Conservation (phyloP, 1,140 invertebrate genomes). For the Neodiprion lecontei region DNA sequence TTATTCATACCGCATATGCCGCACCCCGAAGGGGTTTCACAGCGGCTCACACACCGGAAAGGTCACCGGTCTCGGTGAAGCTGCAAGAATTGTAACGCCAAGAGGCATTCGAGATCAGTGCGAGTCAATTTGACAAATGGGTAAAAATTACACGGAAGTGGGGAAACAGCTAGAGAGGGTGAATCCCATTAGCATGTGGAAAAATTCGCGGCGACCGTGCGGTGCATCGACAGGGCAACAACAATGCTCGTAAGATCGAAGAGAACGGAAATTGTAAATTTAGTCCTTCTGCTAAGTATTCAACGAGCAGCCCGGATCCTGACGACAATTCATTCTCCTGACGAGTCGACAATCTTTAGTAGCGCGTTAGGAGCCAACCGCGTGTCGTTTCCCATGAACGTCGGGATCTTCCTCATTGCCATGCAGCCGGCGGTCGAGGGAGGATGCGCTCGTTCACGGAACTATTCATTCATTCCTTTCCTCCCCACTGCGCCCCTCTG, state of each 20-base stretch:
- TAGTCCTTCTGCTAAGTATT: constrained; percentile 6
- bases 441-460: constrained; percentile 40
- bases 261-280: not conserved
- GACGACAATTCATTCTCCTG: constrained; percentile 19
- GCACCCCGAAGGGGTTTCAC: not conserved
- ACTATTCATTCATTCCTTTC: constrained; percentile 31
- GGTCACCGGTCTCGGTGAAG: too few relatives aligned
- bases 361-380: not conserved
- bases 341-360: constrained; percentile 12
- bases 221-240: too few relatives aligned
- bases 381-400: not conserved
- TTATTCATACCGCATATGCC: not conserved
- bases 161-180: too few relatives aligned
- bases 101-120: not conserved
- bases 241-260: too few relatives aligned
- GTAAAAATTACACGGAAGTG: too few relatives aligned
- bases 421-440: constrained; percentile 41
- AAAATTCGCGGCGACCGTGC: too few relatives aligned
- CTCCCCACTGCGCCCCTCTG: constrained; percentile 5
- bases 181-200: too few relatives aligned
- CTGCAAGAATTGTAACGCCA: too few relatives aligned
- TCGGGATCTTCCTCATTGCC: constrained; percentile 33
- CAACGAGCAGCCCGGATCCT: not conserved
- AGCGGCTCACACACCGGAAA: not conserved
- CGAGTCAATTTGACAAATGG: too few relatives aligned